Base-by-base conservation (phyloP, 1,140 invertebrate genomes). In the Sycophaga agraensis region DNA sequence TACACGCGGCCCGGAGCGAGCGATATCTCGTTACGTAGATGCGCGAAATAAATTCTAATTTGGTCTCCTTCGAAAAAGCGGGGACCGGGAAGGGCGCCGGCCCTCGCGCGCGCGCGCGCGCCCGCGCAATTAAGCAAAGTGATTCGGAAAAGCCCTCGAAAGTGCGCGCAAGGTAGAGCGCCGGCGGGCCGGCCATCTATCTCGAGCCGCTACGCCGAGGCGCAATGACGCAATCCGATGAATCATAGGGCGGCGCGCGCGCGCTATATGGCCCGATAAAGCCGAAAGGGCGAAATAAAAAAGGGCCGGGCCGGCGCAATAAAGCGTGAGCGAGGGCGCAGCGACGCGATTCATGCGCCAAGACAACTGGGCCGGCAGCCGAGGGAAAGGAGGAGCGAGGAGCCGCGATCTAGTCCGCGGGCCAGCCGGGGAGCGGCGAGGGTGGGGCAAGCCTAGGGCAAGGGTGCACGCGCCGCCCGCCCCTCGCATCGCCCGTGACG, bases 41-140 rank as follows among this genome's bases (percentile, higher is more conserved):
- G 21, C 46, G 16, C 19, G 26, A 55, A 37, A 61, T 61, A 61
- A 61, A 61, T 54, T 48, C 42, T 62, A 55, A 62, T 62, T 62
- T 62, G 16, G 51, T n/a, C 34, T 42, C 31, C 48, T 17, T 51
- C 21, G 21, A 51, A 50, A 59, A 50, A 49, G n/a, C 16, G 21
- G 8, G 12, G 34, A 19, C 34, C 12, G n/a, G 16, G 14, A 7
- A 11, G 24, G 14, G 24, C 35, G 6, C 17, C n/a, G n/a, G n/a
- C n/a, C n/a, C n/a, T n/a, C n/a, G n/a, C n/a, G n/a, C n/a, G n/a
- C 35, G 24, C 45, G 31, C 34, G 12, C n/a, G 11, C 12, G 19
- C 28, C 31, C 17, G 39, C 31, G 14, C 34, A 62, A 62, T 62
- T 55, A 62, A 39, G 50, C 16, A 55, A 55, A 62, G 51, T 62